Percentiles rank a stretch among this genome's conserved stretches.
These are phyloP conservation scores for Corvus cornix DNA, from an alignment of 2,113 vertebrate species.

Conservation along the genomic window DNA sequence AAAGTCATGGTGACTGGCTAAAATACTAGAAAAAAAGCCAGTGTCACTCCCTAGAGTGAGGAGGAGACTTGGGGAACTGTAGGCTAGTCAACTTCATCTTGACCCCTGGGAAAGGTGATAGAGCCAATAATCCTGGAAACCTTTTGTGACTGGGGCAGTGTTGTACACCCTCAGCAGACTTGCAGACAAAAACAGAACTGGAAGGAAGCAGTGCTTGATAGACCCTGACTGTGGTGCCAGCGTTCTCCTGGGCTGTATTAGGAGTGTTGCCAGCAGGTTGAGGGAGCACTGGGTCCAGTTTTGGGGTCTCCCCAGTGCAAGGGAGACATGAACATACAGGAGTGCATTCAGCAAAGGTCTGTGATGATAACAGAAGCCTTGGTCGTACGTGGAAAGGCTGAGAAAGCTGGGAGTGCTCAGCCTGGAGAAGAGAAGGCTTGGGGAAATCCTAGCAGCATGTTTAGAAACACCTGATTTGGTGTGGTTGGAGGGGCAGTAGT, in stretches of 20 bases:
- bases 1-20: background rate
- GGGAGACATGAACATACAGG: background rate
- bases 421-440: background rate
- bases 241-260: background rate
- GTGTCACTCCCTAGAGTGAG: rapidly evolving
- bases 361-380: rapidly evolving
- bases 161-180: background rate
- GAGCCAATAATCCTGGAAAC: background rate
- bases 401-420: background rate
- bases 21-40: background rate
- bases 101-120: background rate
- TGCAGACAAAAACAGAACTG: background rate
- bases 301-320: background rate
- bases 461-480: background rate
- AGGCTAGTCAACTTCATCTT: background rate
- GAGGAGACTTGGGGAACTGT: background rate
- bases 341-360: background rate
- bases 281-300: background rate
- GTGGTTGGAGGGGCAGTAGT: background rate
- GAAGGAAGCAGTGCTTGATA: background rate
- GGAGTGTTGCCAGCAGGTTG: background rate
- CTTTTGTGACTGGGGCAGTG: background rate
- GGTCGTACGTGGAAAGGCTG: rapidly evolving
- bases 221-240: background rate
- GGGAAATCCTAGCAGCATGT: background rate